Evolutionary conservation across 2,797 vertebrate species (phyloP).

Genomic region (Gephyroberyx darwinii): DNA sequence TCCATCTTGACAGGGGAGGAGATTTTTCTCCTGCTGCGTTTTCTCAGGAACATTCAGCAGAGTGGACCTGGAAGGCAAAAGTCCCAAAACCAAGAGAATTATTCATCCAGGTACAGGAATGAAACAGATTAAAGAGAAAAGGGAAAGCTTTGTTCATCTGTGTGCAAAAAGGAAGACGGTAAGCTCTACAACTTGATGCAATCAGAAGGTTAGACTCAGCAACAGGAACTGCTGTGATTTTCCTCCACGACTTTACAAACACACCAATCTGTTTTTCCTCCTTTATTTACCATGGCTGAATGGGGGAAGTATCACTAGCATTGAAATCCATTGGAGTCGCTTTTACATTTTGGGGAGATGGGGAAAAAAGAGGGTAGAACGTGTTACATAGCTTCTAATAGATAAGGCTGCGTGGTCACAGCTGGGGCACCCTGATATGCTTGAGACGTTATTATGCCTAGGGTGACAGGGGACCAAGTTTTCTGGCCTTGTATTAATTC

Average conservation of each 20-base stretch:
- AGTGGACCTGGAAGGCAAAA: slow-evolving; percentile 13
- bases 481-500: slow-evolving; percentile 66
- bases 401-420: slow-evolving; percentile 73
- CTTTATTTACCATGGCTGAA: slow-evolving; percentile 31
- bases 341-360: slow-evolving; percentile 53
- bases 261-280: slow-evolving; percentile 46
- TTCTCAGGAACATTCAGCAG: neutral
- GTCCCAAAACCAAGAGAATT: neutral
- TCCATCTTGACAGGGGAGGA: neutral
- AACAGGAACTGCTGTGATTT: slow-evolving; percentile 48
- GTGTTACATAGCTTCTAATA: slow-evolving; percentile 67
- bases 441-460: slow-evolving; percentile 71
- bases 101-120: slow-evolving; percentile 17
- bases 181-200: neutral
- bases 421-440: slow-evolving; percentile 77
- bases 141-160: slow-evolving; percentile 30
- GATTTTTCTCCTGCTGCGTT: too few relatives aligned
- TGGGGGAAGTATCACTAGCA: slow-evolving; percentile 40
- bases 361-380: slow-evolving; percentile 54
- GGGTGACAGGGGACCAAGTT: slow-evolving; percentile 69
- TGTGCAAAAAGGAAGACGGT: neutral
- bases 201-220: slow-evolving; percentile 47
- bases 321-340: slow-evolving; percentile 62
- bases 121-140: slow-evolving; percentile 30
- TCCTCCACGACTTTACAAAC: slow-evolving; percentile 51